Evolutionary conservation across 2,113 vertebrate genomes (phyloP).

Genomic region (Uropsilus gracilis): DNA sequence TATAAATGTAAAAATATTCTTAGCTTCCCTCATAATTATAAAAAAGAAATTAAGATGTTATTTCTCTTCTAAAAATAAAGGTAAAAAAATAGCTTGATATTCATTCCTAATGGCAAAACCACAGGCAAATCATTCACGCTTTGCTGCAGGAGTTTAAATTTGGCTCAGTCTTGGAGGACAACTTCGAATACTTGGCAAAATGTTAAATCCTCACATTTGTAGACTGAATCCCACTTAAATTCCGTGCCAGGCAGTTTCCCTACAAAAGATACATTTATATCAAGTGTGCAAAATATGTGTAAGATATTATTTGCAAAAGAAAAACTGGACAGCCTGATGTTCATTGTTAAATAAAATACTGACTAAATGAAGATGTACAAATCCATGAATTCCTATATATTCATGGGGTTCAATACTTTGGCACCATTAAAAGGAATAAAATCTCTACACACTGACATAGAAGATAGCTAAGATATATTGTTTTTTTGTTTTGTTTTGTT

Average conservation of each 20-base stretch:
- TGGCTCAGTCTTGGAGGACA: neutral
- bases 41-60: constrained; percentile 5
- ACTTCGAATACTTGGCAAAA: neutral
- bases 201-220: neutral
- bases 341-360: neutral
- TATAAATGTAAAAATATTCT: neutral
- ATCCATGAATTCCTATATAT: neutral
- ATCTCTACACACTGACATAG: neutral
- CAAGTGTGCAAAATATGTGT: neutral
- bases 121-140: neutral
- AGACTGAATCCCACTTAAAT: neutral
- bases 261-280: neutral
- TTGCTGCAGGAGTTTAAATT: neutral
- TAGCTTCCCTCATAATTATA: neutral
- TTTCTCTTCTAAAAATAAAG: neutral
- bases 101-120: neutral
- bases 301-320: neutral
- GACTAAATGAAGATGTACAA: neutral
- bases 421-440: neutral
- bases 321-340: neutral
- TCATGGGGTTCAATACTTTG: neutral
- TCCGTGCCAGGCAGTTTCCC: neutral
- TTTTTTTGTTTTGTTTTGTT: too few species aligned
- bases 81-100: neutral
- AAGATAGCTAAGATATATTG: neutral